Percentiles rank a stretch among this genome's conserved stretches.
Conservation (phyloP, 1,140 invertebrate genomes). For the Eriocheir sinensis region DNA sequence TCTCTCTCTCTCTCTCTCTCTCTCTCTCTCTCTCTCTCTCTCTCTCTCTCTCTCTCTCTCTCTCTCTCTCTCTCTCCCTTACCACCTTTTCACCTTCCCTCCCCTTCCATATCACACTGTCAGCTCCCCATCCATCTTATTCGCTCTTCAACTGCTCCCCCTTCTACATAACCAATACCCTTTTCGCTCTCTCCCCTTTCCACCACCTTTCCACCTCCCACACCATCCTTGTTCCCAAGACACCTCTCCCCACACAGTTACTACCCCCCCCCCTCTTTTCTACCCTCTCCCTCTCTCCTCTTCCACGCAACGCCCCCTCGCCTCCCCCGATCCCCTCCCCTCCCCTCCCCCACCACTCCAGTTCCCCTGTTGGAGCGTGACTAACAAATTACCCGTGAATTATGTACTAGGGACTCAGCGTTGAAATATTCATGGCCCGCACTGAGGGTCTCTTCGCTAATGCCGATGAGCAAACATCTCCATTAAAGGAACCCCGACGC, state of each 20-base stretch:
- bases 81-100: too few relatives aligned
- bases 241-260: not conserved
- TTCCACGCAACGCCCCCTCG: not conserved
- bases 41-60: too few relatives aligned
- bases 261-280: not conserved
- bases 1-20: not conserved
- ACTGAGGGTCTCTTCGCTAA: not conserved
- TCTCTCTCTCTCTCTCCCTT: not conserved
- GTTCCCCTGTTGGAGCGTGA: not conserved
- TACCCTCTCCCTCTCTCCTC: not conserved
- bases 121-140: too few relatives aligned
- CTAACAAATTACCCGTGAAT: not conserved
- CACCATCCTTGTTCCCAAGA: too few relatives aligned
- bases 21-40: too few relatives aligned
- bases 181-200: not conserved
- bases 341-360: not conserved
- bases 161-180: not conserved
- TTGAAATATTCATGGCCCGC: constrained; percentile 2
- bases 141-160: not conserved
- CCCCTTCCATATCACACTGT: too few relatives aligned
- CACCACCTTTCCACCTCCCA: not conserved
- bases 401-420: not conserved
- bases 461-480: not conserved
- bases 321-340: not conserved
- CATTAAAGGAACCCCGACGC: not conserved